These are phyloP conservation scores for Cantharis lateralis DNA, from an alignment of 2,888 invertebrate species.

Conservation along the genomic window DNA sequence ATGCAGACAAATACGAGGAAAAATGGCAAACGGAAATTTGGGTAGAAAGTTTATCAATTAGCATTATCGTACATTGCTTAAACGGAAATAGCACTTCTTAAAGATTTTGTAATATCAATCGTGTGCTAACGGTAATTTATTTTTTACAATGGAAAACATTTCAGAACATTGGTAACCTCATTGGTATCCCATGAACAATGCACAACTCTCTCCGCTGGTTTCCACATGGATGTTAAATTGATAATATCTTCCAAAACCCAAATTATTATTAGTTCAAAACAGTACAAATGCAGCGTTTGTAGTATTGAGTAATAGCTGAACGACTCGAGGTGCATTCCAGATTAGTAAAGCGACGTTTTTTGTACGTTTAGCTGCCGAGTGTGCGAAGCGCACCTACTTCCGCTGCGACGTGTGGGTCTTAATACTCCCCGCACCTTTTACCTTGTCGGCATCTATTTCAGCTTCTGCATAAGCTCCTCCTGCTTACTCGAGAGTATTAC, in stretches of 20 bases:
- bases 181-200: constrained; percentile 16
- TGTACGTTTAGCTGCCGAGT: constrained; percentile 31
- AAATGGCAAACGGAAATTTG: background rate
- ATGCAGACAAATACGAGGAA: background rate
- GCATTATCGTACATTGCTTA: background rate
- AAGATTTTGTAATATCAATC: constrained; percentile 3
- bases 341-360: constrained; percentile 17
- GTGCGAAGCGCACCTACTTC: constrained; percentile 32
- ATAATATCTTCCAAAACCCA: constrained; percentile 15
- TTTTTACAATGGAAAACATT: constrained; percentile 23
- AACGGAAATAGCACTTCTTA: background rate
- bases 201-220: constrained; percentile 23
- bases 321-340: constrained; percentile 19
- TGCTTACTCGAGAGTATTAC: constrained; percentile 4
- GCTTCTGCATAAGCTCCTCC: background rate
- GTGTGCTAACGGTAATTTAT: constrained; percentile 13
- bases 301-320: constrained; percentile 14
- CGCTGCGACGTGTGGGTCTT: constrained; percentile 33
- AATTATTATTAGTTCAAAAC: constrained; percentile 7
- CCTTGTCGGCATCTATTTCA: background rate
- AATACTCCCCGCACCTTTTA: constrained; percentile 8
- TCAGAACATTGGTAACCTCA: constrained; percentile 26
- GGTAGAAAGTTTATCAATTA: background rate
- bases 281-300: constrained; percentile 24
- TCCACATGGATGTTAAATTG: constrained; percentile 23